A percentile compares a stretch with the other conserved stretches of the same genome.
Evolutionary conservation across 2,113 vertebrate species (phyloP).

Genomic region (Electrona antarctica): DNA sequence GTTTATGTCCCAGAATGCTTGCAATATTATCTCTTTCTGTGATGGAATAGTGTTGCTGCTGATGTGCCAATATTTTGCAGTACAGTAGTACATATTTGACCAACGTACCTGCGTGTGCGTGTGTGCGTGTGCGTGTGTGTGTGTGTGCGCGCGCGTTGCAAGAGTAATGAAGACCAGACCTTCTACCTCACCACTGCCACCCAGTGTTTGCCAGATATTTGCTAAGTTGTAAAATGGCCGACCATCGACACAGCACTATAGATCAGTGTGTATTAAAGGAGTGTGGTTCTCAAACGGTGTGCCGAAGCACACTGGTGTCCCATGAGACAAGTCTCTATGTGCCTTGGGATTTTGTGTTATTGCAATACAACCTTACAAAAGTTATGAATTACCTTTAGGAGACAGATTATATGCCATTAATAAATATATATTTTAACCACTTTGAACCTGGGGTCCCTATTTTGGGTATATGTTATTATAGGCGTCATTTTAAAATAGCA

Average conservation of each 20-base stretch:
- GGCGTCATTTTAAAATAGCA: too few species aligned
- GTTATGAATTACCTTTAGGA: too few species aligned
- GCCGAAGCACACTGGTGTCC: too few species aligned
- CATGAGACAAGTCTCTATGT: too few species aligned
- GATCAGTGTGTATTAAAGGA: not conserved
- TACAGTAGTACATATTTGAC: not conserved
- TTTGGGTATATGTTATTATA: too few species aligned
- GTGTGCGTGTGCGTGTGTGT: conserved; percentile 3
- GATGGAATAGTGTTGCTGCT: not conserved
- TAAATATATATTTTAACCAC: too few species aligned
- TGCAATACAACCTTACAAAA: too few species aligned
- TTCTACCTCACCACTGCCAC: conserved; percentile 23
- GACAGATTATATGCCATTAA: too few species aligned
- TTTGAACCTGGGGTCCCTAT: too few species aligned
- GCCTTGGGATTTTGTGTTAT: too few species aligned
- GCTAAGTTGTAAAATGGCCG: conserved; percentile 55
- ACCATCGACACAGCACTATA: conserved; percentile 23
- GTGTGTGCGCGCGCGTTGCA: not conserved
- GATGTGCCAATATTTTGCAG: not conserved
- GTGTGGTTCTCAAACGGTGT: too few species aligned
- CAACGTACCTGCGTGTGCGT: not conserved
- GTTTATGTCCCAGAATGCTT: conserved; percentile 16
- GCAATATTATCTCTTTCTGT: conserved; percentile 7
- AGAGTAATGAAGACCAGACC: conserved; percentile 32
- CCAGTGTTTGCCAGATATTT: conserved; percentile 26